Percentiles rank a stretch among this genome's conserved stretches.
Conservation (phyloP, 2,797 vertebrate species). For the Alcedo quadribrachys region DNA sequence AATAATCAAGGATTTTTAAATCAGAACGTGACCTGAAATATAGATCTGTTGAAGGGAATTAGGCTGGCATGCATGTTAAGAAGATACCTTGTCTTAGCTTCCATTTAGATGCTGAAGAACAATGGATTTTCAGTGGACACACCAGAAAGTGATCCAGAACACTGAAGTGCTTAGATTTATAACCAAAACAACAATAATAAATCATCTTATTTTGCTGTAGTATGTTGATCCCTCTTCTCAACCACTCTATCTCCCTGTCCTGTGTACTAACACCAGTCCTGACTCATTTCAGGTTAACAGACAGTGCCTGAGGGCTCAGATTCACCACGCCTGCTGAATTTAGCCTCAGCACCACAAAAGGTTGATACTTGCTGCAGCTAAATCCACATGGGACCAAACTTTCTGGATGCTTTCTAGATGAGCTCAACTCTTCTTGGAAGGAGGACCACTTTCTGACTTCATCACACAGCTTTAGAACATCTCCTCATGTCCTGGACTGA, state of each 20-base stretch:
- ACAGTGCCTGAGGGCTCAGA: not conserved
- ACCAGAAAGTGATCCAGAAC: not conserved
- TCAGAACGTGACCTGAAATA: fast-evolving
- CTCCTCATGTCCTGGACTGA: not conserved
- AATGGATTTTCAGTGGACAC: not conserved
- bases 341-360: not conserved
- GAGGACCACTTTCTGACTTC: not conserved
- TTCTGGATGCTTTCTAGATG: not conserved
- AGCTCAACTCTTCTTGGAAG: not conserved
- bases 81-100: not conserved
- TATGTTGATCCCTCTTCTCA: not conserved
- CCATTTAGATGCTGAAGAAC: not conserved
- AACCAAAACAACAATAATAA: not conserved
- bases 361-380: not conserved
- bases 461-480: not conserved
- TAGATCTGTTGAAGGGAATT: not conserved
- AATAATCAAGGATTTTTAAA: not conserved
- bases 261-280: not conserved
- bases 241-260: not conserved
- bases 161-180: not conserved
- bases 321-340: not conserved
- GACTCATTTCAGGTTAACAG: not conserved
- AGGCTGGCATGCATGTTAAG: not conserved
- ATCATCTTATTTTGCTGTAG: not conserved
- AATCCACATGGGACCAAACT: not conserved